Evolutionary conservation across 2,888 invertebrate species (phyloP).

Genomic region (Venusia cambrica): DNA sequence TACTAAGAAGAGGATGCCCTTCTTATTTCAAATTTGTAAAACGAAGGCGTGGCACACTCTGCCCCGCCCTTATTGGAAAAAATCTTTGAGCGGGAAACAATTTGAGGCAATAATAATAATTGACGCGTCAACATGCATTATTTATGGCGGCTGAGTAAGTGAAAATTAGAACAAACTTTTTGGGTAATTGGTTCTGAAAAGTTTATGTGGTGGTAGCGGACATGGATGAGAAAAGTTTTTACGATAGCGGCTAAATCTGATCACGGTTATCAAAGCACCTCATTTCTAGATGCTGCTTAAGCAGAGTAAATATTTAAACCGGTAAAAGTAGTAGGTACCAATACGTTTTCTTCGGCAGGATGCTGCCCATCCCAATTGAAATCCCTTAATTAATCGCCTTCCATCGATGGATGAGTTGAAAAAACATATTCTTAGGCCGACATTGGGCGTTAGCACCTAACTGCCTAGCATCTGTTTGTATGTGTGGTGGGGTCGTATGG

Average conservation of each 20-base stretch:
- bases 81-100: conserved; percentile 55
- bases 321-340: no score
- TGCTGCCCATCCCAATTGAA: no score
- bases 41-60: conserved; percentile 56
- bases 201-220: conserved; percentile 54
- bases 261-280: conserved; percentile 4
- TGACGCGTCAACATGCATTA: conserved; percentile 74
- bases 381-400: no score
- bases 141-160: conserved; percentile 61
- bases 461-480: no score
- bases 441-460: no score
- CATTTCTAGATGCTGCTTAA: conserved; percentile 4
- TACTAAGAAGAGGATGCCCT: conserved; percentile 44
- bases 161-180: conserved; percentile 69
- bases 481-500: no score
- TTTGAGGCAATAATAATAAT: conserved; percentile 74
- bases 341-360: no score
- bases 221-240: conserved; percentile 53
- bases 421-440: no score
- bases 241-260: conserved; percentile 37
- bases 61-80: conserved; percentile 49
- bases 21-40: conserved; percentile 45
- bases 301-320: no score
- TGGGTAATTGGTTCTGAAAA: conserved; percentile 73
- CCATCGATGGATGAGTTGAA: no score